phyloP scores from a whole-genome alignment of 2,888 invertebrate species.

The Mimachlamys varia region DNA sequence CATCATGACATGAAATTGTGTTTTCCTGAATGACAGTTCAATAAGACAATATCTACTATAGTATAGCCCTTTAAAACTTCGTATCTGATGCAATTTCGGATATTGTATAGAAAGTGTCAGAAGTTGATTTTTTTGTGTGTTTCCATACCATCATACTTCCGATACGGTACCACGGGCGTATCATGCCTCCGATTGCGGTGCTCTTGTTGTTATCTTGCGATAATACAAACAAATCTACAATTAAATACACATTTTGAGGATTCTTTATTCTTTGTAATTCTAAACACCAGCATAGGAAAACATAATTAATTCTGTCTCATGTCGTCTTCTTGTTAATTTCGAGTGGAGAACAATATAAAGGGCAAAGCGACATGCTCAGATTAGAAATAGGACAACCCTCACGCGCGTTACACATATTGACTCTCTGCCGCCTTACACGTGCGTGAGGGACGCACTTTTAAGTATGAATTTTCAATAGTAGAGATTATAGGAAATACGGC shows the following conservation, averaged over 20 bases:
- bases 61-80: no score
- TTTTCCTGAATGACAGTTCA: no score
- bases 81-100: no score
- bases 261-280: neutral
- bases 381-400: neutral
- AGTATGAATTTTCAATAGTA: neutral
- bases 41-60: no score
- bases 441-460: neutral
- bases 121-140: no score
- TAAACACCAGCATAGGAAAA: neutral
- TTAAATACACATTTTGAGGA: neutral
- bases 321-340: neutral
- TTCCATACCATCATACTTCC: no score
- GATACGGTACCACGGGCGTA: no score
- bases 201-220: no score
- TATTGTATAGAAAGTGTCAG: no score
- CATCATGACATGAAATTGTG: no score
- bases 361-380: neutral
- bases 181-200: no score
- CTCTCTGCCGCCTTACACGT: neutral
- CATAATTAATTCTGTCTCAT: neutral
- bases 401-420: neutral
- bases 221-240: neutral
- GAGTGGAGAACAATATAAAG: neutral
- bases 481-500: neutral